Evolutionary conservation across 1,140 invertebrate species (phyloP).

Genomic region (Ridgeia piscesae): DNA sequence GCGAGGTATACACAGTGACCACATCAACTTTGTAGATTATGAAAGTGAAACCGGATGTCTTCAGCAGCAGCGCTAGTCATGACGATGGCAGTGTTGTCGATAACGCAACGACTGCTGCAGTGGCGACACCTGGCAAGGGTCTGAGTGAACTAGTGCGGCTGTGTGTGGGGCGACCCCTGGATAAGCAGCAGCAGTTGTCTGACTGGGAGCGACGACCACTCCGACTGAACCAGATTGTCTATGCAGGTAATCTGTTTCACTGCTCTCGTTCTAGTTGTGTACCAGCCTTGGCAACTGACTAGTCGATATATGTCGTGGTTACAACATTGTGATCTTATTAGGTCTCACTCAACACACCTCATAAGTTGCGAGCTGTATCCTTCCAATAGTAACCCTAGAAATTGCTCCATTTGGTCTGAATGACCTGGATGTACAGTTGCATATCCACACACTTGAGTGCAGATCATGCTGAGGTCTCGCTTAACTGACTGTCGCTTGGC

Average conservation of each 20-base stretch:
- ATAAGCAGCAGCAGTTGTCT: constrained; percentile 83
- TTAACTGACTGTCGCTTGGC: no score
- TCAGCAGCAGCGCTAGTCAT: constrained; percentile 42
- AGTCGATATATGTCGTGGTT: no score
- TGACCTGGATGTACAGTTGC: no score
- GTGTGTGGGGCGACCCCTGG: constrained; percentile 72
- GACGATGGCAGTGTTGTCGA: constrained; percentile 73
- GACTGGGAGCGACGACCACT: constrained; percentile 84
- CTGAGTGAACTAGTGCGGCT: constrained; percentile 72
- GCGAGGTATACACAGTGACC: not conserved
- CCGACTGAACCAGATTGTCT: constrained; percentile 71
- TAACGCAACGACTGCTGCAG: constrained; percentile 86
- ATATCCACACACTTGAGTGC: no score
- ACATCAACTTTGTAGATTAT: not conserved
- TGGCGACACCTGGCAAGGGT: constrained; percentile 55
- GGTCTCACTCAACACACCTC: no score
- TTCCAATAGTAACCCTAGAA: no score
- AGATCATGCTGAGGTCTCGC: no score
- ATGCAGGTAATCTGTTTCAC: constrained; percentile 71
- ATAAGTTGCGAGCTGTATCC: no score
- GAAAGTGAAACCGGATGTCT: not conserved
- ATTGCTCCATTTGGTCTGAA: no score
- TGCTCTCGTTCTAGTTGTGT: no score
- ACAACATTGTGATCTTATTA: no score
- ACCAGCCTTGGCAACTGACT: no score